Conservation (phyloP, 2,888 invertebrate genomes). For the Orthonevra nobilis region DNA sequence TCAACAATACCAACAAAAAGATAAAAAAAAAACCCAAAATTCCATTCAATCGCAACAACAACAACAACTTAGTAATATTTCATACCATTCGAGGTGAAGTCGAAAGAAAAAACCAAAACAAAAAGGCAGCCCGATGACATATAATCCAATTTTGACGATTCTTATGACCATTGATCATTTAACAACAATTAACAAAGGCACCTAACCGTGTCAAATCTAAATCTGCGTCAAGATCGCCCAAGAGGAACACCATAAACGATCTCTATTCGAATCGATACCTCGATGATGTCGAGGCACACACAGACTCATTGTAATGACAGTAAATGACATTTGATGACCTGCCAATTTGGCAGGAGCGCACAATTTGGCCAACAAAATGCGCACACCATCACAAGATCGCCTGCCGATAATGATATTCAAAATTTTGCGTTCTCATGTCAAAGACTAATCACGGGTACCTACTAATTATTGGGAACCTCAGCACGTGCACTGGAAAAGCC, state of each 20-base stretch:
- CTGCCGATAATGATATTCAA: neutral
- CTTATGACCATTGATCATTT: conserved; percentile 23
- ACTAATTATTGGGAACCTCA: neutral
- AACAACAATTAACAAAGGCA: conserved; percentile 44
- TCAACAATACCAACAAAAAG: neutral
- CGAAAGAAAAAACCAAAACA: neutral
- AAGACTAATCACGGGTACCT: conserved; percentile 30
- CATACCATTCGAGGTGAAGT: no score
- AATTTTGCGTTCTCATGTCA: conserved; percentile 13
- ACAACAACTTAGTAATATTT: no score
- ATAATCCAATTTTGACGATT: conserved; percentile 46
- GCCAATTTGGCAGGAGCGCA: conserved; percentile 7
- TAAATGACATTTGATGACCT: conserved; percentile 30
- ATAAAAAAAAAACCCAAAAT: conserved; percentile 29
- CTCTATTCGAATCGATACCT: neutral
- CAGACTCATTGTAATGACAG: no score
- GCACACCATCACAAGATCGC: no score
- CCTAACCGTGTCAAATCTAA: conserved; percentile 34
- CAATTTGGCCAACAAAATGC: conserved; percentile 17
- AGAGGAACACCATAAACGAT: conserved; percentile 39
- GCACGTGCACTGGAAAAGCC: no score
- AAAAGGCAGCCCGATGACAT: conserved; percentile 16
- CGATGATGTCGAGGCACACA: no score
- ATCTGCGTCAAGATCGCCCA: conserved; percentile 23
- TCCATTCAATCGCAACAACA: conserved; percentile 30